Evolutionary conservation across 1,140 invertebrate genomes (phyloP).

Genomic region (Solenopsis invicta): DNA sequence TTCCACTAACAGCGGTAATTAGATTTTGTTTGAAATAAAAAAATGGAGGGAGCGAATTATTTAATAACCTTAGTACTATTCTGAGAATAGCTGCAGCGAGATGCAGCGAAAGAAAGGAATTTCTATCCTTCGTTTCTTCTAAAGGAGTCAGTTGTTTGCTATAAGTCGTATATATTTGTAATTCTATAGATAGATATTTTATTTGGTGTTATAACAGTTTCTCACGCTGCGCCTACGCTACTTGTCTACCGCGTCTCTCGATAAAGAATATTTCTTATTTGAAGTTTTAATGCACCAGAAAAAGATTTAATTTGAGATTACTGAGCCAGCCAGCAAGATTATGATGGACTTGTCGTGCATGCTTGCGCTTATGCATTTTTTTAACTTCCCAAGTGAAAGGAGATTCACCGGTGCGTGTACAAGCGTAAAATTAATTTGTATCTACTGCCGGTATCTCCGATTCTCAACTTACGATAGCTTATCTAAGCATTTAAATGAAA

Average conservation of each 20-base stretch:
- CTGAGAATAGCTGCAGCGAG: neutral
- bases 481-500: conserved; percentile 22
- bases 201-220: too few relatives aligned
- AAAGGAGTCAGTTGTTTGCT: too few relatives aligned
- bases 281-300: neutral
- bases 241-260: too few relatives aligned
- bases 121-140: neutral
- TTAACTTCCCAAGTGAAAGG: conserved; percentile 59
- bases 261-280: neutral
- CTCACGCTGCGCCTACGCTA: too few relatives aligned
- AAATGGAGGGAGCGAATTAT: neutral
- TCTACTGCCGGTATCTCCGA: neutral
- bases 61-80: neutral
- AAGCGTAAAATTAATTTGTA: conserved; percentile 56
- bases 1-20: neutral
- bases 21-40: neutral
- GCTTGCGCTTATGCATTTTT: conserved; percentile 4
- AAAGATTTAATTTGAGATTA: neutral
- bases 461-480: conserved; percentile 28
- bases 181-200: conserved; percentile 1
- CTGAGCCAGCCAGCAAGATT: neutral
- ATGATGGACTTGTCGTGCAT: neutral
- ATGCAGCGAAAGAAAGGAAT: neutral
- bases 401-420: conserved; percentile 59
- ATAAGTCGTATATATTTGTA: neutral